Conservation (phyloP, 2,113 vertebrate species). For the Crotalus horridus region DNA sequence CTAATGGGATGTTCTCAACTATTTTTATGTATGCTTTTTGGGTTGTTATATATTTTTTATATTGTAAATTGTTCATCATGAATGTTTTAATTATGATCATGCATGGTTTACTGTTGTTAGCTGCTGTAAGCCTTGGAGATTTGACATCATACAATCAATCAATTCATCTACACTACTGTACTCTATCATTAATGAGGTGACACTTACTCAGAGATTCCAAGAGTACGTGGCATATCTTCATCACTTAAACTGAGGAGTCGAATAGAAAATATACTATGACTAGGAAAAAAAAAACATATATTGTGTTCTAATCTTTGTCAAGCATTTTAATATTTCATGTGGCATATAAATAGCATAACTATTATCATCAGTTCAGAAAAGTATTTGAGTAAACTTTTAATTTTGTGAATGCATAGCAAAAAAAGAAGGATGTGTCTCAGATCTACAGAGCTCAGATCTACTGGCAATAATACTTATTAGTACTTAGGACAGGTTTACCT, state of each 20-base stretch:
- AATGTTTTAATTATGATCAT: not conserved
- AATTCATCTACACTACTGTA: not conserved
- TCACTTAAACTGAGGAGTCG: conserved; percentile 76
- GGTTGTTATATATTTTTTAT: not conserved
- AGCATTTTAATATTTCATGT: not conserved
- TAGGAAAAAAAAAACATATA: conserved; percentile 49
- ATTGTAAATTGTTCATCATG: not conserved
- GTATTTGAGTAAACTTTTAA: not conserved
- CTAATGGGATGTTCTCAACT: not conserved
- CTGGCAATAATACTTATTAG: not conserved
- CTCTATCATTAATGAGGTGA: not conserved
- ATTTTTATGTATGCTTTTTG: not conserved
- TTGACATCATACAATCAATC: not conserved
- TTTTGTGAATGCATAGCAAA: not conserved
- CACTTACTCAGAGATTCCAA: conserved; percentile 79
- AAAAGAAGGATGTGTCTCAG: not conserved
- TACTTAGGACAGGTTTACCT: not conserved
- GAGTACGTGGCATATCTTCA: conserved; percentile 54
- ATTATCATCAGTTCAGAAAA: not conserved
- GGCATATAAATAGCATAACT: not conserved
- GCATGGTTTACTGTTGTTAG: not conserved
- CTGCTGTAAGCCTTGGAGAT: not conserved
- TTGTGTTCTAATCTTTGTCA: not conserved
- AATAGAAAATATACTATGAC: conserved; percentile 87
- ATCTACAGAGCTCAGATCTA: not conserved